Conservation (phyloP, 2,797 vertebrate species). For the Cyclopterus lumpus region DNA sequence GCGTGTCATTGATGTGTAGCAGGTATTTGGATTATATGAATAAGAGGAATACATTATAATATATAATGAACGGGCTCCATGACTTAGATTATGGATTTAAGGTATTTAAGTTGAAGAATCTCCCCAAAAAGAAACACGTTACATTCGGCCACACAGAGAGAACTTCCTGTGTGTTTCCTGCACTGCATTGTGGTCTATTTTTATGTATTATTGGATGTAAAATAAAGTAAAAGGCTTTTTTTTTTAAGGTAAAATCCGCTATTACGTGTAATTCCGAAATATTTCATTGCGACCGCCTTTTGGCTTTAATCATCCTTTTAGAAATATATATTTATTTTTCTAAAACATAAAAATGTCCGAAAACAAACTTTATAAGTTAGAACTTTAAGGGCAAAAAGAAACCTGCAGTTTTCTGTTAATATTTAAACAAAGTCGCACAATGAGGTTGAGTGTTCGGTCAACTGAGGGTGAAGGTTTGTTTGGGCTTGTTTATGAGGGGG, state of each 20-base stretch:
- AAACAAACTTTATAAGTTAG: not conserved
- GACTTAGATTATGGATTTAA: too few relatives aligned
- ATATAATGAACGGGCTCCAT: too few relatives aligned
- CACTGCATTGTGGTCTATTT: not conserved
- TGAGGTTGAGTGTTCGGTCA: conserved; percentile 25
- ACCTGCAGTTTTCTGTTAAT: not conserved
- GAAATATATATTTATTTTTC: too few relatives aligned
- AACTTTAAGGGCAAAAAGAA: not conserved
- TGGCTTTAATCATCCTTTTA: not conserved
- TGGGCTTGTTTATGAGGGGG: not conserved
- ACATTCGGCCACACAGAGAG: not conserved
- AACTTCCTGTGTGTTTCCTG: not conserved
- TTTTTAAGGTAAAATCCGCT: not conserved
- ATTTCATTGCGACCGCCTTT: not conserved
- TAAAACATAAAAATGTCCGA: not conserved
- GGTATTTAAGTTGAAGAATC: too few relatives aligned
- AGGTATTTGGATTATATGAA: too few relatives aligned
- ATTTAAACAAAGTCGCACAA: not conserved
- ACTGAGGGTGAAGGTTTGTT: conserved; percentile 47
- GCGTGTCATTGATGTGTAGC: not conserved
- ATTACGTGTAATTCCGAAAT: not conserved
- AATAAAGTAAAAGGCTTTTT: not conserved
- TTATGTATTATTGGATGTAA: not conserved
- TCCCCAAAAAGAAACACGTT: not conserved
- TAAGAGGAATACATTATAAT: not conserved